These are phyloP conservation scores for Tethya wilhelma DNA, from an alignment of 37 sponge, comb jelly and placozoan genomes.

Conservation along the genomic window DNA sequence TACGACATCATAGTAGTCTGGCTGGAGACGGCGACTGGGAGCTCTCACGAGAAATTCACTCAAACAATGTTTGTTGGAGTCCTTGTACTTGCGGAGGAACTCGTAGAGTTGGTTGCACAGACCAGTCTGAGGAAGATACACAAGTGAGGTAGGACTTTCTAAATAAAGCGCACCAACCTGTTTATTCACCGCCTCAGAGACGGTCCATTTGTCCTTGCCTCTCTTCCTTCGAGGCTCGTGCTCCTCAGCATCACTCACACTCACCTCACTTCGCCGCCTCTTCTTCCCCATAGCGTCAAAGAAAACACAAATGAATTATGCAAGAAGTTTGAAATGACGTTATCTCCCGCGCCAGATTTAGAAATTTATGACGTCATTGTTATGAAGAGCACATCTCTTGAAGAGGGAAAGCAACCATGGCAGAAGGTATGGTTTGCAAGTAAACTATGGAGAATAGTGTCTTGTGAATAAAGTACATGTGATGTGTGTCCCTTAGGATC, in stretches of 20 bases:
- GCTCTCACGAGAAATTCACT: slow-evolving; percentile 47
- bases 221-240: not conserved
- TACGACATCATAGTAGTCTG: slow-evolving; percentile 66
- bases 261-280: slow-evolving; percentile 14
- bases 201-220: not conserved
- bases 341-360: too few species aligned
- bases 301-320: too few species aligned
- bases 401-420: too few species aligned
- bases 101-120: slow-evolving; percentile 50
- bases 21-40: slow-evolving; percentile 45
- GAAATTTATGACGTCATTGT: too few species aligned
- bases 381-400: too few species aligned
- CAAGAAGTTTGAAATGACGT: too few species aligned
- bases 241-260: slow-evolving; percentile 1
- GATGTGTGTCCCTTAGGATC: too few species aligned
- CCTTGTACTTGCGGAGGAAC: slow-evolving; percentile 44
- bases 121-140: slow-evolving; percentile 12
- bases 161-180: slow-evolving; percentile 21
- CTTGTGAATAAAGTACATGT: too few species aligned
- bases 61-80: slow-evolving; percentile 21
- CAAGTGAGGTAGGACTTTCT: not conserved
- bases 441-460: too few species aligned
- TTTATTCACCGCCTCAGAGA: slow-evolving; percentile 13
- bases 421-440: too few species aligned
- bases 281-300: slow-evolving; percentile 19